A percentile compares a stretch with the other conserved stretches of the same genome.
These are phyloP conservation scores for Agrypnia vestita DNA, from an alignment of 1,140 invertebrate species.

Conservation along the genomic window DNA sequence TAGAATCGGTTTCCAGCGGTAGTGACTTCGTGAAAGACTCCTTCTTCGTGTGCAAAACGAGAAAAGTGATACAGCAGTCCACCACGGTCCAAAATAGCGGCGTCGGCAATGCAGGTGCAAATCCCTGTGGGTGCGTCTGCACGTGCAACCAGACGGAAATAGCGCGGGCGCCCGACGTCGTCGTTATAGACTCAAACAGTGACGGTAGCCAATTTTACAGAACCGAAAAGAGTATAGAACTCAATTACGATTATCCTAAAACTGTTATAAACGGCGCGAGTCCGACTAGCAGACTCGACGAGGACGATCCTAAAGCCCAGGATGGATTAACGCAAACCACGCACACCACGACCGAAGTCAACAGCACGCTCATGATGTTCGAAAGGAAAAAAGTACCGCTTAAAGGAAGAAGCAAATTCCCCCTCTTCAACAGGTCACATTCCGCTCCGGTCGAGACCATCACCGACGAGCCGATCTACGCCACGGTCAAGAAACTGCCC, in stretches of 20 bases:
- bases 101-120: not conserved
- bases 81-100: conserved; percentile 49
- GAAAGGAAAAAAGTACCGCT: conserved; percentile 69
- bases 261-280: conserved; percentile 45
- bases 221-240: conserved; percentile 72
- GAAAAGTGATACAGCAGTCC: conserved; percentile 66
- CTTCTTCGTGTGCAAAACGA: conserved; percentile 71
- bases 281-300: not conserved
- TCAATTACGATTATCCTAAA: conserved; percentile 71
- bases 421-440: conserved; percentile 70
- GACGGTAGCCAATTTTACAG: conserved; percentile 65
- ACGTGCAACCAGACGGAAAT: conserved; percentile 36
- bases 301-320: not conserved
- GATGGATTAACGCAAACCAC: conserved; percentile 52
- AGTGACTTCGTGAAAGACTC: conserved; percentile 64
- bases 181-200: conserved; percentile 36
- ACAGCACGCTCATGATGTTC: conserved; percentile 71
- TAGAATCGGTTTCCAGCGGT: conserved; percentile 67
- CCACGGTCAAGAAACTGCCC: conserved; percentile 71
- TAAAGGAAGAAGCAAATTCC: conserved; percentile 63
- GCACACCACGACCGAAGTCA: conserved; percentile 70
- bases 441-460: conserved; percentile 69
- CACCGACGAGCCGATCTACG: conserved; percentile 71
- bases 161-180: conserved; percentile 41
- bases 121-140: conserved; percentile 38